Base-by-base conservation (phyloP, 2,113 vertebrate genomes). In the Ptyas mucosa region DNA sequence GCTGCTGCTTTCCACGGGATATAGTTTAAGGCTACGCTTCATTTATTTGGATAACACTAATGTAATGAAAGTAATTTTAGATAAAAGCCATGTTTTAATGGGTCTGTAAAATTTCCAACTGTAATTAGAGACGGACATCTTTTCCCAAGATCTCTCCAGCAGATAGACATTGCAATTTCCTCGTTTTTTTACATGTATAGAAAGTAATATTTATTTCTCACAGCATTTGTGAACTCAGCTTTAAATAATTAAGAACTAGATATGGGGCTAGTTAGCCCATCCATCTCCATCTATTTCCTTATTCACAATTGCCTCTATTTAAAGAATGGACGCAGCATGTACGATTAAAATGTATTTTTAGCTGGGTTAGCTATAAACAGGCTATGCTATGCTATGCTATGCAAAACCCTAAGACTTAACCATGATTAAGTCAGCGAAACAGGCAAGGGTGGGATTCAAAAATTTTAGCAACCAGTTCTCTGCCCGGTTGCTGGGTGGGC, bases 51-150 rank as follows among this genome's bases (percentile, higher is more conserved):
- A 88, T 91, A 81, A 85, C 7, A 39, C 75, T 88, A 94, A 64
- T 52, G 92, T 51, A 94, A 88, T 94, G 89, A 92, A 93, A 85
- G 58, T 69, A 51, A 93, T 93, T 94, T 93, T 24, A 1, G 93
- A 39, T 92, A 91, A 94, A 93, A 29, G 20, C 58, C 29, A 89
- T 91, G 49, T 86, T 93, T 94, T 92, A 93, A 93, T 14, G 92
- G 86, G 51, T 85, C 87, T 92, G 87, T 95, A 91, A 94, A 93
- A 91, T 34, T 90, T 90, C 34, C 87, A 75, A 58, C 93, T 95
- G 92, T 88, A 58, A 94, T 96, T 95, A 61, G 92, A 85, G 14
- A 52, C 57, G 94, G 58, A 61, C 88, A 94, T 55, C 46, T 89
- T 94, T 64, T 14, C 91, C 91, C 90, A 64, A 87, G 87, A 85